Evolutionary conservation across 2,797 vertebrate genomes (phyloP), one percentile per base, ranked within the genome.

Genomic region (Cossypha dichroa): DNA sequence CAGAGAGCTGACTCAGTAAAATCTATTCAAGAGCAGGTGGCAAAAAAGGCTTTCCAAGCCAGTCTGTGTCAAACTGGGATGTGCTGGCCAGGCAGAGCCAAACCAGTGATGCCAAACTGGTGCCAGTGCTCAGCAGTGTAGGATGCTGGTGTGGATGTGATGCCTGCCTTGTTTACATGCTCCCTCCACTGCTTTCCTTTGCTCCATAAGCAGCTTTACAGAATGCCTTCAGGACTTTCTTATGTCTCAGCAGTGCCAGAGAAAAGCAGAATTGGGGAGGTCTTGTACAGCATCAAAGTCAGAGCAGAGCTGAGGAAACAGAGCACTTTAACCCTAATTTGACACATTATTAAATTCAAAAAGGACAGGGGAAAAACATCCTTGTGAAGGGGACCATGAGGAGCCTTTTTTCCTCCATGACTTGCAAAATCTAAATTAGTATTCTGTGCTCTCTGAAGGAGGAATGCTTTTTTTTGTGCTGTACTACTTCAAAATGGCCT

Each of bases 381-480:
- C 74, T 63, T 0, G 0, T 70, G 55, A 84, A 86, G 52, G 28
- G 15, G n/a, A 91, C 75, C 6, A 5, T 0, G 26, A 84, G 45
- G 43, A 85, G 26, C 55, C 6, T 38, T 56, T 38, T 33, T 6
- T 5, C n/a, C 67, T 64, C 29, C 56, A 55, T 3, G 21, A 23
- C 5, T 13, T 70, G 22, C 77, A 63, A 84, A 29, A n/a, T 58
- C 41, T 58, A 82, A 83, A 94, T 93, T 81, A 92, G 93, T 48
- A 96, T 94, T 94, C 94, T 1, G 7, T 22, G 38, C 67, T 82
- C 58, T 84, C 66, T 46, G 67, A 76, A 76, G 76, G 15, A 88
- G 67, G 31, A 94, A 90, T 63, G 74, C 10, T 33, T 94, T 94
- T 38, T 70, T 93, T 92, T 78, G 55, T 90, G 70, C 88, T 90